Evolutionary conservation across 2,113 vertebrate genomes (phyloP).

Genomic region (Hylia prasina): DNA sequence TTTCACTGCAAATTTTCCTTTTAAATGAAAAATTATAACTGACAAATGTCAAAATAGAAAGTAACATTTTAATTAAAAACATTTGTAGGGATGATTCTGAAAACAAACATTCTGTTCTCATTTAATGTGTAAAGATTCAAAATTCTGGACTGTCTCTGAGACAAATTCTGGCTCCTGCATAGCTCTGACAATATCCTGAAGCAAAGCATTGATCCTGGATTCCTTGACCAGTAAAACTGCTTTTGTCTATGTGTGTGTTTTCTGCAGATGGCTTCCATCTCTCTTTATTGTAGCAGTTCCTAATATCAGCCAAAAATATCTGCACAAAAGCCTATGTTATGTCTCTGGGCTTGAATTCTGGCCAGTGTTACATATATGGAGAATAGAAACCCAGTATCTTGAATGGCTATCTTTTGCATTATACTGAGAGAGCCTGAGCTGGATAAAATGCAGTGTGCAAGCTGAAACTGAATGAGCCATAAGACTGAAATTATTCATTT

Average conservation of each 20-base stretch:
- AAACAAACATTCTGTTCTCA: neutral
- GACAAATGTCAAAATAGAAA: constrained; percentile 7
- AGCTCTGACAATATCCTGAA: constrained; percentile 27
- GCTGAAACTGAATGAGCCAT: constrained; percentile 12
- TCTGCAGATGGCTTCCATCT: constrained; percentile 35
- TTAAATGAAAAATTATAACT: neutral
- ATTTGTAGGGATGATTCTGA: neutral
- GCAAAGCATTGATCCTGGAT: constrained; percentile 5
- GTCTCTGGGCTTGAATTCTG: neutral
- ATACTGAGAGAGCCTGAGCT: neutral
- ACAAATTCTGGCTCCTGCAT: constrained; percentile 1
- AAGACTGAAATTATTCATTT: constrained; percentile 30
- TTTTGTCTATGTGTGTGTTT: neutral
- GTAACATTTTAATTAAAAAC: constrained; percentile 15
- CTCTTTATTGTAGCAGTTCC: constrained; percentile 9
- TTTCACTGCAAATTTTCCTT: neutral
- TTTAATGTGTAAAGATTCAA: constrained; percentile 10
- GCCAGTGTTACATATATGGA: constrained; percentile 17
- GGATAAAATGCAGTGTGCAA: constrained; percentile 5
- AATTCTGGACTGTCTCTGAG: neutral
- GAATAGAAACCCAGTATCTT: neutral
- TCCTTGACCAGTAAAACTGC: neutral
- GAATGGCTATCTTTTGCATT: neutral
- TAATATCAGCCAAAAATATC: constrained; percentile 48
- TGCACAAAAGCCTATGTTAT: constrained; percentile 48